Percentiles rank a stretch among this genome's conserved stretches.
These are phyloP conservation scores for Campoplex capitator DNA, from an alignment of 2,888 invertebrate species.

Conservation along the genomic window DNA sequence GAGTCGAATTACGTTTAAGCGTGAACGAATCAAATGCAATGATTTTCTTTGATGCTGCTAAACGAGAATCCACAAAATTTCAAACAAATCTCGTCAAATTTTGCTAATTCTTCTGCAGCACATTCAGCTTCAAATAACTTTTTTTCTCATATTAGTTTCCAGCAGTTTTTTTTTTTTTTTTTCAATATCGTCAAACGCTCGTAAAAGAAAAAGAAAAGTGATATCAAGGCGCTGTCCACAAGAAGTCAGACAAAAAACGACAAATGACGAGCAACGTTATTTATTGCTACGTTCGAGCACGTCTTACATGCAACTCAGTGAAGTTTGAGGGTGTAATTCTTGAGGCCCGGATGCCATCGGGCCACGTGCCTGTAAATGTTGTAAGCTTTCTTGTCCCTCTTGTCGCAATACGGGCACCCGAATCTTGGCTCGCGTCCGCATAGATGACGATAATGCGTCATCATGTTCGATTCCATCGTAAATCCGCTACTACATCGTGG, in stretches of 20 bases:
- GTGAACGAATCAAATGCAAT: not conserved
- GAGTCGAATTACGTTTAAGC: not conserved
- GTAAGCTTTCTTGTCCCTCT: constrained; percentile 77
- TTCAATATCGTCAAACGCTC: not conserved
- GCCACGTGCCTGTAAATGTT: constrained; percentile 79
- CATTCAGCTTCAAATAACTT: not conserved
- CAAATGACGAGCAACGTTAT: not conserved
- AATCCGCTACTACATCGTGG: constrained; percentile 71
- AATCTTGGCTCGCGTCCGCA: constrained; percentile 79
- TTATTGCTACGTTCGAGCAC: constrained; percentile 24
- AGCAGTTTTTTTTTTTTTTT: not conserved
- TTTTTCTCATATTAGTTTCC: not conserved
- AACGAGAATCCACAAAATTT: not conserved
- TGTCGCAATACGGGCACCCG: constrained; percentile 78
- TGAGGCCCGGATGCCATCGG: constrained; percentile 74
- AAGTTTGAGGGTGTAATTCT: constrained; percentile 72
- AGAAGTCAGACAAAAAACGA: not conserved
- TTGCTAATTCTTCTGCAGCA: not conserved
- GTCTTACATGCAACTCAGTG: constrained; percentile 68
- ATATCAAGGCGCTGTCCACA: not conserved
- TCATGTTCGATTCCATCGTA: constrained; percentile 76
- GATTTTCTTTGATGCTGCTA: not conserved
- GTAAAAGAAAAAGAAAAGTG: not conserved
- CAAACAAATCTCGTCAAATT: not conserved
- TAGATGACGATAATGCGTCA: constrained; percentile 76